A percentile compares a stretch with the other conserved stretches of the same genome.
phyloP scores from a whole-genome alignment of 2,797 vertebrate genomes.

The Pelochelys cantorii region DNA sequence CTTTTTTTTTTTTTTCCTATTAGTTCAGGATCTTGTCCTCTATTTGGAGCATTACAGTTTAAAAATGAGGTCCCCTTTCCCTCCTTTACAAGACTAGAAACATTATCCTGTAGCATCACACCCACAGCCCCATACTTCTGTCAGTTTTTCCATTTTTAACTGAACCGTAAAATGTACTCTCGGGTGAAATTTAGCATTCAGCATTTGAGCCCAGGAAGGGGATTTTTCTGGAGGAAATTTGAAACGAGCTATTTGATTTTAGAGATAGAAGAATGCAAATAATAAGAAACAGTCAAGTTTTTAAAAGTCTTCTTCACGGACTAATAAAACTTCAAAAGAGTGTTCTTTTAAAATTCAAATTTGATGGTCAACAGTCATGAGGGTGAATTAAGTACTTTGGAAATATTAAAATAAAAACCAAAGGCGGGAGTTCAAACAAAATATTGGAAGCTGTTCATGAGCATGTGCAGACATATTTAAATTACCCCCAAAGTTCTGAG shows the following conservation, averaged over 20 bases:
- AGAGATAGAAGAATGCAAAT: slow-evolving; percentile 52
- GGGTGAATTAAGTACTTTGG: slow-evolving; percentile 12
- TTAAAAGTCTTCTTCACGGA: slow-evolving; percentile 52
- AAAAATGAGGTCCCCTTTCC: background rate
- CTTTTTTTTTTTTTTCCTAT: background rate
- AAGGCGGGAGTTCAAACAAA: slow-evolving; percentile 31
- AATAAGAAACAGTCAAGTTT: slow-evolving; percentile 54
- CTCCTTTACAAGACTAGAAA: slow-evolving; percentile 32
- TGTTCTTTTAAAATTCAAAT: slow-evolving; percentile 46
- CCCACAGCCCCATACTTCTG: slow-evolving; percentile 1
- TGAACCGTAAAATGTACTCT: background rate
- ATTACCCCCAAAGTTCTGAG: slow-evolving; percentile 48
- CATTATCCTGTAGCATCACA: slow-evolving; percentile 15
- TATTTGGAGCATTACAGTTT: background rate
- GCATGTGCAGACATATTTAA: slow-evolving; percentile 51
- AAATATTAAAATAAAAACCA: slow-evolving; percentile 45
- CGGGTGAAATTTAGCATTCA: background rate
- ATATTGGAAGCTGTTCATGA: slow-evolving; percentile 27
- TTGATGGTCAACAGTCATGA: slow-evolving; percentile 44
- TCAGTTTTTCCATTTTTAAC: slow-evolving; percentile 44
- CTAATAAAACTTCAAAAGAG: slow-evolving; percentile 44
- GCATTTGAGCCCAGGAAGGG: slow-evolving; percentile 18
- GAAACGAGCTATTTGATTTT: slow-evolving; percentile 46
- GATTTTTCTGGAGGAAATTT: slow-evolving; percentile 36
- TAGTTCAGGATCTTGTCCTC: slow-evolving; percentile 14